Evolutionary conservation across 1,140 invertebrate species (phyloP).

Genomic region (Alviniconcha marisindica): DNA sequence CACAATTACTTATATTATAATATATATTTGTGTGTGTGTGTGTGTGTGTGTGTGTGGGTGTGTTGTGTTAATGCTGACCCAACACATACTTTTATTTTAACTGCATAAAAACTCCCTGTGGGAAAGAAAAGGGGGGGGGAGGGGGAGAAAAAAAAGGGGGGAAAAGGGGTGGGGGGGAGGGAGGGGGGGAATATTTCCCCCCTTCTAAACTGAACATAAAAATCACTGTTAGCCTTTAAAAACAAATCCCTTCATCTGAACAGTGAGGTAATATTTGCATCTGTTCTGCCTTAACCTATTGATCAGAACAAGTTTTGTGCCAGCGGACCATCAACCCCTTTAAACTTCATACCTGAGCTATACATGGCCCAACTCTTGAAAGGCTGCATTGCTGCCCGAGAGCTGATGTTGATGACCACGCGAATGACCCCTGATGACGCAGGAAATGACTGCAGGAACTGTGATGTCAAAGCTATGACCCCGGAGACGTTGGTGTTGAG

Average conservation of each 20-base stretch:
- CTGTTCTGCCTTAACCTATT: neutral
- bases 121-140: neutral
- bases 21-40: neutral
- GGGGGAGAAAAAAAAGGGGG: too few relatives aligned
- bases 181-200: too few relatives aligned
- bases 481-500: slow-evolving; percentile 89
- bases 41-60: neutral
- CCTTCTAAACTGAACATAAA: too few relatives aligned
- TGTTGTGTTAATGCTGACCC: too few relatives aligned
- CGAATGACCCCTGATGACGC: slow-evolving; percentile 74
- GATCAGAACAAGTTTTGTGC: neutral
- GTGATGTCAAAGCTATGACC: slow-evolving; percentile 85
- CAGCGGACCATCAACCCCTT: too few relatives aligned
- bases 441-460: slow-evolving; percentile 82
- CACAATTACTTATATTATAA: too few relatives aligned
- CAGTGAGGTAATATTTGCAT: neutral
- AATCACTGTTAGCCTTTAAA: neutral
- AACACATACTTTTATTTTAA: too few relatives aligned
- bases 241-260: too few relatives aligned
- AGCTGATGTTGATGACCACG: slow-evolving; percentile 91
- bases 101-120: neutral
- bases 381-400: slow-evolving; percentile 86
- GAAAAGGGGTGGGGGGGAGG: too few relatives aligned
- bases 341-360: slow-evolving; percentile 82
- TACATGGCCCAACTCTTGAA: slow-evolving; percentile 88